Conservation (phyloP, 2,888 invertebrate species). For the Epinotia nisella region DNA sequence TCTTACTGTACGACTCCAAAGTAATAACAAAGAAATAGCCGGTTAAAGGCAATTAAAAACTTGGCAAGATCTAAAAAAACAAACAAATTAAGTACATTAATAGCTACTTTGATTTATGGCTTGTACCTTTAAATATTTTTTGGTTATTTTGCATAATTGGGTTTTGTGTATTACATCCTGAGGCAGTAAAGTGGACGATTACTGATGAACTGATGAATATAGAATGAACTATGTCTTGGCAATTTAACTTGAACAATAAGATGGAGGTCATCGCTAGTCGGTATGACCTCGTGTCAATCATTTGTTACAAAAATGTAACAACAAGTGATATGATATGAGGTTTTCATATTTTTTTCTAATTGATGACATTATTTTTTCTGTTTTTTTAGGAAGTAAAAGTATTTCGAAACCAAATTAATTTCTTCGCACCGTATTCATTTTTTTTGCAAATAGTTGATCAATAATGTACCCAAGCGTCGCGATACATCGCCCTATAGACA, state of each 20-base stretch:
- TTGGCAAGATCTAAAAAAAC: conserved; percentile 17
- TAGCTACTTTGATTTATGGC: conserved; percentile 27
- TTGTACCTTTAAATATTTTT: conserved; percentile 6
- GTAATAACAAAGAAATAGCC: conserved; percentile 20
- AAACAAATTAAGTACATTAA: conserved; percentile 19
- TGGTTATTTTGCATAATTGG: conserved; percentile 39
- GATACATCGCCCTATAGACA: no score
- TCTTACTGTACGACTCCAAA: no score
- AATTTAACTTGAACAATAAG: conserved; percentile 20
- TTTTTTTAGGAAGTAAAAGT: no score
- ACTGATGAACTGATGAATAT: conserved; percentile 24
- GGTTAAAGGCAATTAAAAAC: conserved; percentile 22
- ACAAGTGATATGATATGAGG: not conserved
- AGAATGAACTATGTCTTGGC: not conserved
- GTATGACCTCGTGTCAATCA: conserved; percentile 18
- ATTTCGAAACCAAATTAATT: no score
- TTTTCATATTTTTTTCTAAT: not conserved
- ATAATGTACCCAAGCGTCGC: no score
- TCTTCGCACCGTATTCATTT: no score
- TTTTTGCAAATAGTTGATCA: no score
- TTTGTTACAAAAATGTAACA: conserved; percentile 4
- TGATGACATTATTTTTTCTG: not conserved
- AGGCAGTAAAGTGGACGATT: conserved; percentile 14
- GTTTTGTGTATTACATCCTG: conserved; percentile 31
- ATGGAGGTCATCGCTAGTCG: conserved; percentile 18